Evolutionary conservation across 1,140 invertebrate genomes (phyloP), one percentile per base, ranked within the genome.

Genomic region (Nasonia vitripennis): DNA sequence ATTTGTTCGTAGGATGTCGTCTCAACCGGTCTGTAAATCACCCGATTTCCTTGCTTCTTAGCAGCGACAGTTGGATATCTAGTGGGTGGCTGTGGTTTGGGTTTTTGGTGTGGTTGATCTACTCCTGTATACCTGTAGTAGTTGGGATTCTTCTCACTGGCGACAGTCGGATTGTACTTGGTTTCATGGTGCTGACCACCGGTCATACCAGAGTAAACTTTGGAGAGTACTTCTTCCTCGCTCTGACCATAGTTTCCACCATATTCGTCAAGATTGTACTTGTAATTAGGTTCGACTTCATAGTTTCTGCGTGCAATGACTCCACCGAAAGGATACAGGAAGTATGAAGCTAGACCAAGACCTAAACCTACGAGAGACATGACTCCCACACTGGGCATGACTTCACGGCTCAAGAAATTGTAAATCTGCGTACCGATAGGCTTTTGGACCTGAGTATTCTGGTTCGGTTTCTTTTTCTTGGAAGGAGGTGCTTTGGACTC

Each of bases 361-460:
- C 96, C 95, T 62, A 97, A 90, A 10, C 96, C 96, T 23, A 97
- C 95, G 27, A 97, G 91, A 0, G 93, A 93, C 89, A 96, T 96
- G 1, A 97, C 95, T 27, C 96, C 96, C 23, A 97, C 95, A 82
- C 95, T 96, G 0, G 96, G 96, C 95, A 97, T 96, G 0, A 97
- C 95, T 94, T 97, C 96, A 88, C 96, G 93, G 11, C 96, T 96
- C 31, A 97, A 91, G 88, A 96, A 97, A 89, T 96, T 97, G 87
- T 97, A 97, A 48, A 97, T 95, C 91, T 96, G 95, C 1, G 96
- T 96, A 34, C 95, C 94, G 2, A 96, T 94, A 10, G 95, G 95
- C 86, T 95, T 94, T 84, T 94, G 90, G 27, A 91, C 87, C 87
- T 92, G 93, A 86, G 70, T 81, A 86, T 92, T 93, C 86, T 92